Conservation (phyloP, 2,888 invertebrate genomes). For the Thelaira solivaga region DNA sequence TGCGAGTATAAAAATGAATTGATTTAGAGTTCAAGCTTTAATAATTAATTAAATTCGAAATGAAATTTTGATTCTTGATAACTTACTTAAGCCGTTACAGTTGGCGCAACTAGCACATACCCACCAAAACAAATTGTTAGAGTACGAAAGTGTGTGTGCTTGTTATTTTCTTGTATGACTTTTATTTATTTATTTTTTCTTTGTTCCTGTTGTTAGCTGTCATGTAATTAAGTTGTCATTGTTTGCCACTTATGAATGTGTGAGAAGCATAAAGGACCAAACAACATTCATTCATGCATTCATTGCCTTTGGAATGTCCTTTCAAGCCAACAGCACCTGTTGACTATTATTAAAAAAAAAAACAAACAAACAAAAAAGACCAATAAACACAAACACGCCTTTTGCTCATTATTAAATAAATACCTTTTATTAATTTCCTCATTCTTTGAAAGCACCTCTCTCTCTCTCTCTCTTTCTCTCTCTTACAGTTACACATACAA, state of each 20-base stretch:
- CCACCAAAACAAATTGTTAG: too few species aligned
- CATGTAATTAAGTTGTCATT: constrained; percentile 61
- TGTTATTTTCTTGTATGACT: neutral
- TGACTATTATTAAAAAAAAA: constrained; percentile 29
- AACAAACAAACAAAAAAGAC: too few species aligned
- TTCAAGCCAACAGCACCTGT: constrained; percentile 53
- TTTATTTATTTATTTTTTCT: neutral
- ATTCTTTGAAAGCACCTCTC: neutral
- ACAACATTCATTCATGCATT: neutral
- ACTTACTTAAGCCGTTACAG: too few species aligned
- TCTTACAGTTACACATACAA: neutral
- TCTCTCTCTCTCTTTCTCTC: too few species aligned
- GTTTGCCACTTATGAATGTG: constrained; percentile 49
- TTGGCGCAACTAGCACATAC: too few species aligned
- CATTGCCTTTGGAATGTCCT: constrained; percentile 42
- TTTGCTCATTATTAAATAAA: constrained; percentile 54
- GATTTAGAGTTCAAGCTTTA: too few species aligned
- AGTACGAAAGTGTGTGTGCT: neutral
- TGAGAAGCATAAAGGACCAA: constrained; percentile 12
- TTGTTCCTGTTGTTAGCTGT: constrained; percentile 28
- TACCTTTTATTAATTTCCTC: constrained; percentile 47
- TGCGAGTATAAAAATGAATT: too few species aligned
- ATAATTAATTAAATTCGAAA: too few species aligned
- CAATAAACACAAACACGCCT: constrained; percentile 36
- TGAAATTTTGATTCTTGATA: too few species aligned